Percentiles rank a stretch among this genome's conserved stretches.
Conservation (phyloP, 2,113 vertebrate species). For the Menidia beryllina region DNA sequence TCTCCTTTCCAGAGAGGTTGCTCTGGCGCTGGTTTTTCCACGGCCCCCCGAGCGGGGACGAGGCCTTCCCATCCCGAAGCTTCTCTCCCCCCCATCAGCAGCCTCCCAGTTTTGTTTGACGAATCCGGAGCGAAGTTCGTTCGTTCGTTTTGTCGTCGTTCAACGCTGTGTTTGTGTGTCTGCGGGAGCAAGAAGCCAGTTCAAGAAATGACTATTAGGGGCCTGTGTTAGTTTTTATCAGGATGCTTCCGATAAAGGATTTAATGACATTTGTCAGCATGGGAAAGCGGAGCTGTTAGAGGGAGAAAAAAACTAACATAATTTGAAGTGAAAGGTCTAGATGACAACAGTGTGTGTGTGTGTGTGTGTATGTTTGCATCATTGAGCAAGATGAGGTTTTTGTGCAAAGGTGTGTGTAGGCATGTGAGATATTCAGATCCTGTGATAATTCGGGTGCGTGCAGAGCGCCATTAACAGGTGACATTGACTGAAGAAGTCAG, state of each 20-base stretch:
- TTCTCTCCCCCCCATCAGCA: conserved; percentile 44
- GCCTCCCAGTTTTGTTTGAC: conserved; percentile 48
- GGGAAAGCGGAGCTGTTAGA: conserved; percentile 29
- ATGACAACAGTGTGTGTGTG: conserved; percentile 42
- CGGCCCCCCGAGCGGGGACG: no score
- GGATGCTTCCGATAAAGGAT: conserved; percentile 61
- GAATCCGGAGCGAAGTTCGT: conserved; percentile 52
- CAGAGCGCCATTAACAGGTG: conserved; percentile 81
- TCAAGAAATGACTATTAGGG: conserved; percentile 51
- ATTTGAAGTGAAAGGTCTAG: conserved; percentile 50
- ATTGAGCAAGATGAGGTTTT: conserved; percentile 21
- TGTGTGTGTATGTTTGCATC: conserved; percentile 8
- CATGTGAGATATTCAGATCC: conserved; percentile 47
- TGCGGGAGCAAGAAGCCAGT: conserved; percentile 41
- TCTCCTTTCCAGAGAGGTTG: conserved; percentile 42
- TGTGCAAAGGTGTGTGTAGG: conserved; percentile 7
- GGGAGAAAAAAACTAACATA: conserved; percentile 6
- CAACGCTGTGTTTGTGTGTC: conserved; percentile 45
- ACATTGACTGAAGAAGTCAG: conserved; percentile 82
- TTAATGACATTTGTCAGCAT: conserved; percentile 72
- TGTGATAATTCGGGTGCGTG: conserved; percentile 66
- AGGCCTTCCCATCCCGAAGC: conserved; percentile 13
- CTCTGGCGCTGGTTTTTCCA: no score
- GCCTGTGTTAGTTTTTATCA: conserved; percentile 58
- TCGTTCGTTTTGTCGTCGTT: conserved; percentile 51